A percentile compares a stretch with the other conserved stretches of the same genome.
These are phyloP conservation scores for Papilio aristodemus DNA, from an alignment of 1,140 invertebrate genomes.

Conservation along the genomic window DNA sequence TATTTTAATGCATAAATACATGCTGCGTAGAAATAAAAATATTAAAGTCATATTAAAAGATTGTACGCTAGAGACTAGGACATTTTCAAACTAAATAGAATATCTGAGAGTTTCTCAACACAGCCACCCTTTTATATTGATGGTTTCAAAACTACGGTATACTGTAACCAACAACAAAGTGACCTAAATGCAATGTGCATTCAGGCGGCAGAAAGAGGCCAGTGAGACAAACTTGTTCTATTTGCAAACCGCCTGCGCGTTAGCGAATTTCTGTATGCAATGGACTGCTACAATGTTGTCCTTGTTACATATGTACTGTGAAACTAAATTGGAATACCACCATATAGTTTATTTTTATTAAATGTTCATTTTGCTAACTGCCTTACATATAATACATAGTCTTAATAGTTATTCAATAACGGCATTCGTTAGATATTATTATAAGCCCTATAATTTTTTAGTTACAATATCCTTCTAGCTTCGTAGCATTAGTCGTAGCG, in stretches of 20 bases:
- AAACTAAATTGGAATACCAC: not conserved
- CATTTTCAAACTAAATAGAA: not conserved
- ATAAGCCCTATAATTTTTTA: no score
- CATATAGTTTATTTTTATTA: not conserved
- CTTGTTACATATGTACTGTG: slow-evolving; percentile 2
- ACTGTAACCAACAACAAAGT: slow-evolving; percentile 11
- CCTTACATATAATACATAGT: no score
- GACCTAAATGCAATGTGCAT: slow-evolving; percentile 20
- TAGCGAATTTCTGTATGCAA: slow-evolving; percentile 4
- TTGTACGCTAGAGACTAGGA: no score
- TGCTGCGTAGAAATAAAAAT: no score
- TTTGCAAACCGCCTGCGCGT: slow-evolving; percentile 16
- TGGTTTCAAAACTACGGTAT: slow-evolving; percentile 13
- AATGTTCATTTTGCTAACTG: no score
- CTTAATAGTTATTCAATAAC: no score
- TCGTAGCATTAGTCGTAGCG: no score
- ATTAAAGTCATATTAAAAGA: no score
- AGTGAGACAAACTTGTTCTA: slow-evolving; percentile 16
- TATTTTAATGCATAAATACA: no score
- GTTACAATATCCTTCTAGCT: no score
- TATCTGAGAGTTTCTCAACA: not conserved
- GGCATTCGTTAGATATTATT: no score
- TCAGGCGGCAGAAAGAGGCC: slow-evolving; percentile 20
- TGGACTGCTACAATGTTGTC: slow-evolving; percentile 1
- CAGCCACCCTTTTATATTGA: not conserved